Percentiles rank a stretch among this genome's conserved stretches.
Conservation (phyloP, 2,113 vertebrate genomes). For the Urocynchramus pylzowi region DNA sequence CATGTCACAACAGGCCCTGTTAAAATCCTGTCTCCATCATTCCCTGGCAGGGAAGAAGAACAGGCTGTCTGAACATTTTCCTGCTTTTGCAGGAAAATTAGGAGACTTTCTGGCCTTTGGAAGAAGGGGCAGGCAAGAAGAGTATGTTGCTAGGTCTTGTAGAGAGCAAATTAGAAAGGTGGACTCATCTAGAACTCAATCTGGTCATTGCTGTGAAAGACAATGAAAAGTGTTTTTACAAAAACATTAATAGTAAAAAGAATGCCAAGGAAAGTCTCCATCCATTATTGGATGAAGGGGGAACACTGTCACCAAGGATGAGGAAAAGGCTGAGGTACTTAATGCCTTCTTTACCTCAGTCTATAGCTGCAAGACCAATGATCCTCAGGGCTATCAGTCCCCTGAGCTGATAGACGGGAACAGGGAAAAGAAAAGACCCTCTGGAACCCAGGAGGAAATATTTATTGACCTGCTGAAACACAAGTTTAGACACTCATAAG, state of each 20-base stretch:
- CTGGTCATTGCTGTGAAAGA: neutral
- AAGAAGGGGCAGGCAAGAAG: neutral
- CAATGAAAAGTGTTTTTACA: neutral
- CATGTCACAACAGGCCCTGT: rapidly evolving
- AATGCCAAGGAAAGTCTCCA: neutral
- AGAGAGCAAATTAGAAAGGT: neutral
- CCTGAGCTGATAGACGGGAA: neutral
- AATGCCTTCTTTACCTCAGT: neutral
- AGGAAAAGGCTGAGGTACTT: neutral
- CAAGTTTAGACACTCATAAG: neutral
- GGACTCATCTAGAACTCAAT: neutral
- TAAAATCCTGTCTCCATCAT: neutral
- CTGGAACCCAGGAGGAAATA: neutral
- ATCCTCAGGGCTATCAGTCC: neutral
- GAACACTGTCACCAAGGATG: neutral
- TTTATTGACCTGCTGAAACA: neutral
- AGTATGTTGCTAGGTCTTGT: neutral
- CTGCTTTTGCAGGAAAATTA: neutral
- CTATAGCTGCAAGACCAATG: rapidly evolving
- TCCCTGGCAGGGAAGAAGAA: neutral
- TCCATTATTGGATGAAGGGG: neutral
- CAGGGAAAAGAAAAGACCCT: neutral
- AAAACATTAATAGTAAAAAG: neutral
- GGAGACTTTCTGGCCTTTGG: neutral
- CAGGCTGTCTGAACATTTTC: neutral